Percentiles rank a stretch among this genome's conserved stretches.
phyloP scores from a whole-genome alignment of 1,140 invertebrate genomes.

The Apis cerana region DNA sequence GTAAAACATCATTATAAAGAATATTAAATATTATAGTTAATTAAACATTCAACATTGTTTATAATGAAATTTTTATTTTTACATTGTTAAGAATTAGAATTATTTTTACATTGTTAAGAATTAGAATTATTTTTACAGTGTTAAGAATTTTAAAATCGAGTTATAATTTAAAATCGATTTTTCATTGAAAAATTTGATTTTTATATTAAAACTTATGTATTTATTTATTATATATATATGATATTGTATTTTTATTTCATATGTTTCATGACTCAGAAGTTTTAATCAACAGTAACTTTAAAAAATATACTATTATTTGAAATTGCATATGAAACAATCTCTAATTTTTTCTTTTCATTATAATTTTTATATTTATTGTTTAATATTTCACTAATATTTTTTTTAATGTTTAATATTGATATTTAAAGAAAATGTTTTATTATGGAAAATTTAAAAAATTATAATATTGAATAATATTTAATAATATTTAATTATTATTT shows the following conservation, averaged over 20 bases:
- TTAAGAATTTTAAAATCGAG: background rate
- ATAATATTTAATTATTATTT: too few relatives aligned
- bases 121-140: too few relatives aligned
- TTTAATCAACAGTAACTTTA: background rate
- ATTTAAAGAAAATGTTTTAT: too few relatives aligned
- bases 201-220: background rate
- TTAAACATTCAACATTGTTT: background rate
- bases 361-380: background rate
- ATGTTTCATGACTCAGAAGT: background rate
- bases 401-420: background rate
- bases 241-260: background rate
- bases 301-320: too few relatives aligned
- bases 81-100: background rate
- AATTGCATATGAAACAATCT: background rate
- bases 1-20: constrained; percentile 7
- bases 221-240: background rate
- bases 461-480: too few relatives aligned
- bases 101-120: background rate
- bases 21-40: constrained; percentile 23
- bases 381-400: background rate
- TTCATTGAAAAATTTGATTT: background rate
- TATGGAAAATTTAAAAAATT: too few relatives aligned
- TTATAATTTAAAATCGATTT: background rate
- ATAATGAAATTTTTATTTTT: background rate
- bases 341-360: background rate